Percentiles rank a stretch among this genome's conserved stretches.
Conservation (phyloP, 2,888 invertebrate genomes). For the Lasioglossum malachurum region DNA sequence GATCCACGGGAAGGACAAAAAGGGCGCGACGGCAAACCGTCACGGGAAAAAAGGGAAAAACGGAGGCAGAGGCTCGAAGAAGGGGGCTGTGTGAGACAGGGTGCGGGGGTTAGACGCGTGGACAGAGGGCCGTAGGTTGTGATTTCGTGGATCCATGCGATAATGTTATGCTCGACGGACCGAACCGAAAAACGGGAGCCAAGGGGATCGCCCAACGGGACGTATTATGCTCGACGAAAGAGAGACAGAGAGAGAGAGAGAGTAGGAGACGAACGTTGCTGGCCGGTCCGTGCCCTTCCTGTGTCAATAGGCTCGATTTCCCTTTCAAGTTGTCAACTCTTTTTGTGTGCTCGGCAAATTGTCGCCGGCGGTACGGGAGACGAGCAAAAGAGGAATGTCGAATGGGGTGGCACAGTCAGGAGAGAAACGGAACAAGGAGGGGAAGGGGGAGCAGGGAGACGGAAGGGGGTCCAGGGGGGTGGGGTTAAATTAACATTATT, state of each 20-base stretch:
- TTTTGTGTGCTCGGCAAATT: constrained; percentile 84
- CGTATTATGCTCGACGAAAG: constrained; percentile 69
- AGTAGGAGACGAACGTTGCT: constrained; percentile 49
- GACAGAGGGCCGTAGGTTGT: constrained; percentile 39
- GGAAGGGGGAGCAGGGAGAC: background rate
- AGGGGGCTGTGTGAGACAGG: constrained; percentile 10
- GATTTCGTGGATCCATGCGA: constrained; percentile 66
- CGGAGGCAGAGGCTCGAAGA: background rate
- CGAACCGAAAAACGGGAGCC: constrained; percentile 69
- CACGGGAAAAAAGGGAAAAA: background rate
- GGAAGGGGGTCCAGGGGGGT: constrained; percentile 13
- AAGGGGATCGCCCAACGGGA: constrained; percentile 57
- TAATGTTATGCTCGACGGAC: constrained; percentile 72
- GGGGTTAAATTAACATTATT: constrained; percentile 85
- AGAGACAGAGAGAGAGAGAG: constrained; percentile 24
- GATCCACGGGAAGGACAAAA: background rate
- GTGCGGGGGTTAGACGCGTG: constrained; percentile 10
- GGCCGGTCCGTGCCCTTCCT: constrained; percentile 72
- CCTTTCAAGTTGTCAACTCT: constrained; percentile 85
- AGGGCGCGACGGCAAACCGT: background rate
- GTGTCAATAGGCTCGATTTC: constrained; percentile 85
- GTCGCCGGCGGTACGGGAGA: constrained; percentile 77
- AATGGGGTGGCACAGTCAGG: constrained; percentile 29
- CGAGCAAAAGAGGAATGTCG: constrained; percentile 59
- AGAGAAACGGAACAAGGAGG: background rate